phyloP scores from a whole-genome alignment of 2,113 vertebrate species.

The Arothron firmamentum region DNA sequence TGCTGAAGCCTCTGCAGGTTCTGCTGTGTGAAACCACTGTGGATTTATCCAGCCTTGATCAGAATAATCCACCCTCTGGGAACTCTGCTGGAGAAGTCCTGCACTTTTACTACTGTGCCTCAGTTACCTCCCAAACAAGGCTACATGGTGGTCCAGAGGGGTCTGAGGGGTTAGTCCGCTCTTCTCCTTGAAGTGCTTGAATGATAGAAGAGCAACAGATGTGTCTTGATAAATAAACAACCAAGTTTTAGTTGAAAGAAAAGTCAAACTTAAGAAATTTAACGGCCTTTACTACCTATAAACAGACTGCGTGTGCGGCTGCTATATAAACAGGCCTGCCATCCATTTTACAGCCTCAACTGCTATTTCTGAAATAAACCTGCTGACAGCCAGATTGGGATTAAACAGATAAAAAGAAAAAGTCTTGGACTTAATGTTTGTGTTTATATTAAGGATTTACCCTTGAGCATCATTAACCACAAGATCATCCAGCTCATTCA shows the following conservation, averaged over 20 bases:
- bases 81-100: not conserved
- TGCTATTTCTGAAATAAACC: conserved; percentile 10
- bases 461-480: conserved; percentile 36
- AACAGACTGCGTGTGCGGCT: conserved; percentile 14
- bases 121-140: not conserved
- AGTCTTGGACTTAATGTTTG: conserved; percentile 22
- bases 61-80: not conserved
- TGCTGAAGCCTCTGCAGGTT: not conserved
- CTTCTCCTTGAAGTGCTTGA: not conserved
- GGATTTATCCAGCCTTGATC: not conserved
- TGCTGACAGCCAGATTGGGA: not conserved
- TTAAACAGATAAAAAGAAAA: not conserved
- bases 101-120: not conserved
- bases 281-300: not conserved
- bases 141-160: not conserved
- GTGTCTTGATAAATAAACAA: conserved; percentile 1
- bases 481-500: conserved; percentile 40
- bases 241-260: not conserved
- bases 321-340: not conserved
- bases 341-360: conserved; percentile 1
- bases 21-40: no score
- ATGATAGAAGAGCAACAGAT: not conserved
- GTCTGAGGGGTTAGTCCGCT: not conserved
- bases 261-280: not conserved
- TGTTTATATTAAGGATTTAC: conserved; percentile 57